These are phyloP conservation scores for Pelecanus crispus DNA, from an alignment of 2,113 vertebrate genomes.

Conservation along the genomic window DNA sequence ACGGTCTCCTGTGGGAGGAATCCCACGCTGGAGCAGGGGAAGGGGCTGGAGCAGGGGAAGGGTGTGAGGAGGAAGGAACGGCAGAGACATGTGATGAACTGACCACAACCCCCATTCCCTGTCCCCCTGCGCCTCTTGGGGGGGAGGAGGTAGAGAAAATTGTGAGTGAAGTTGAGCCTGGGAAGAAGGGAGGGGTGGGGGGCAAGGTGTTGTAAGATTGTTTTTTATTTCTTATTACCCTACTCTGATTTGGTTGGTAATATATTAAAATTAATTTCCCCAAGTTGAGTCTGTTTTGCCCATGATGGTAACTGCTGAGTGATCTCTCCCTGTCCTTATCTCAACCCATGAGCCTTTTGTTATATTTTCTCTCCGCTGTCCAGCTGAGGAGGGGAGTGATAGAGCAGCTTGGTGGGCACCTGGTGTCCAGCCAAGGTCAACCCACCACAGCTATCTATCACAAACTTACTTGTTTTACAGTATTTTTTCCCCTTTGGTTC, in stretches of 20 bases:
- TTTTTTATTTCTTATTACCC: background rate
- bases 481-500: background rate
- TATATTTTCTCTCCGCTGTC: background rate
- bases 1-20: background rate
- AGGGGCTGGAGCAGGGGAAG: background rate
- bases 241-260: background rate
- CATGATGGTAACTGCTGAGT: background rate
- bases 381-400: background rate
- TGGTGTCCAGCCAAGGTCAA: background rate
- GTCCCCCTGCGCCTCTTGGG: background rate
- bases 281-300: background rate
- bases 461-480: background rate
- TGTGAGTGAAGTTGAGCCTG: background rate
- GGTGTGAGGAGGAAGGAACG: background rate
- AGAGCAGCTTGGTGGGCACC: background rate
- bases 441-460: background rate
- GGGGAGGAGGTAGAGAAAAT: too few relatives aligned
- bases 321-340: background rate
- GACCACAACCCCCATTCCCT: background rate
- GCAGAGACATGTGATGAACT: background rate
- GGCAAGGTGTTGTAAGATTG: background rate
- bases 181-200: background rate
- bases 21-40: background rate
- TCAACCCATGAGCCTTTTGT: background rate
- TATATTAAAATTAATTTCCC: background rate